These are phyloP conservation scores for Hirudinaria manillensis DNA, from an alignment of 2,888 invertebrate species.

Conservation along the genomic window DNA sequence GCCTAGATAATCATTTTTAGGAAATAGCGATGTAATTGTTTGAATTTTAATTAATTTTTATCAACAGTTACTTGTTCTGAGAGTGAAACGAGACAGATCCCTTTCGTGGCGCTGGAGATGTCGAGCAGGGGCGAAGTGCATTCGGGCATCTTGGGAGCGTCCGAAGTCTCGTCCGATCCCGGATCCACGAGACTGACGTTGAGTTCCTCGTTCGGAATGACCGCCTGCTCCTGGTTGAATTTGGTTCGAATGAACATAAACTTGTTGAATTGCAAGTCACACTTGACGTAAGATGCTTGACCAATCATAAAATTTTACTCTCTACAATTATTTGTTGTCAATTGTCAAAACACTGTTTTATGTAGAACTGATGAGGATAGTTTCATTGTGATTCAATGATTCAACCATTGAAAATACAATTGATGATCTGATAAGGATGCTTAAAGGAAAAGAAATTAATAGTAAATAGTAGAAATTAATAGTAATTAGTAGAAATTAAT, in stretches of 20 bases:
- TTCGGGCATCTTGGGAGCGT: constrained; percentile 62
- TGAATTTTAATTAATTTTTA: no score
- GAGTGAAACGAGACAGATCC: constrained; percentile 62
- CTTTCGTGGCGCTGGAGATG: constrained; percentile 63
- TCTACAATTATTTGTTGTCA: no score
- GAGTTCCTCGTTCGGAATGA: not conserved
- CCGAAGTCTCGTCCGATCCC: constrained; percentile 13
- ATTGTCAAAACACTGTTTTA: no score
- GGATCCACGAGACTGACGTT: constrained; percentile 9
- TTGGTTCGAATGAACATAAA: not conserved
- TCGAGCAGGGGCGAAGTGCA: constrained; percentile 71
- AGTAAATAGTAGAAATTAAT: no score
- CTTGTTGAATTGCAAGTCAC: not conserved
- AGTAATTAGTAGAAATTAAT: no score
- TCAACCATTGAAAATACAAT: no score
- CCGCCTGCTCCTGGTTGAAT: not conserved
- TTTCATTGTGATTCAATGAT: no score
- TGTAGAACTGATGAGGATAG: no score
- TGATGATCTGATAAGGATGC: no score
- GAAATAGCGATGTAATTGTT: no score
- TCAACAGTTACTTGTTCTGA: constrained; percentile 44
- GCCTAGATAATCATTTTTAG: no score
- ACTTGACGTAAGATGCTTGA: not conserved
- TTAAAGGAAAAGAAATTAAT: no score
- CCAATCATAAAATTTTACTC: not conserved